Conservation (phyloP, 2,113 vertebrate genomes). For the Leptocoma aspasia region DNA sequence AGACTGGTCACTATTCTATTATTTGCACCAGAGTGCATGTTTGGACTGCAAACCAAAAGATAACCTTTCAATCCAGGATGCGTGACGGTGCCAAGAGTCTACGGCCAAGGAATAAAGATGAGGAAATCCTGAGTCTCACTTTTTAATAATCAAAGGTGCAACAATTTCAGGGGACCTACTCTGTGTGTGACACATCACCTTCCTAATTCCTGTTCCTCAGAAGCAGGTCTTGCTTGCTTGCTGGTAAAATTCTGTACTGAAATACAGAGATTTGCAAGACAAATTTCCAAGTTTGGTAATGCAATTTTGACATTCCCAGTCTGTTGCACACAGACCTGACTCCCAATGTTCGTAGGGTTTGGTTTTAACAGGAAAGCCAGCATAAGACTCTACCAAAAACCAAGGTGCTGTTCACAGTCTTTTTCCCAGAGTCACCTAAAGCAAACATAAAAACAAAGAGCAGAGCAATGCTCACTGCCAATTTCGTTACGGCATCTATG, state of each 20-base stretch:
- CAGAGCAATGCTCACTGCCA: background rate
- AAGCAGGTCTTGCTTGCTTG: background rate
- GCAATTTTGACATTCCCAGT: background rate
- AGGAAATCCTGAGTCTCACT: background rate
- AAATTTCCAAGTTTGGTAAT: background rate
- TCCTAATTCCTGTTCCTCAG: background rate
- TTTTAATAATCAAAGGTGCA: background rate
- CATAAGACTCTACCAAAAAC: background rate
- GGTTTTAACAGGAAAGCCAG: background rate
- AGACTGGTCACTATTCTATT: background rate
- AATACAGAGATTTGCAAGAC: background rate
- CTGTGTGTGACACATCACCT: background rate
- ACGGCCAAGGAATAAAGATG: background rate
- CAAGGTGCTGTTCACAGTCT: background rate
- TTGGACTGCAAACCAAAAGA: background rate
- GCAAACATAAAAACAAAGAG: background rate
- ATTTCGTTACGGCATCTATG: fast-evolving
- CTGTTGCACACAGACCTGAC: background rate
- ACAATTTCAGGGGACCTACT: background rate
- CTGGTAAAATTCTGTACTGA: background rate
- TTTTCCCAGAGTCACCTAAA: background rate
- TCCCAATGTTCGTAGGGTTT: background rate
- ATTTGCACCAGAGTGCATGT: background rate
- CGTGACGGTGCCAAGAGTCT: fast-evolving
- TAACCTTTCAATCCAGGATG: background rate